Evolutionary conservation across 2,797 vertebrate genomes (phyloP).

Genomic region (Thaleichthys pacificus): DNA sequence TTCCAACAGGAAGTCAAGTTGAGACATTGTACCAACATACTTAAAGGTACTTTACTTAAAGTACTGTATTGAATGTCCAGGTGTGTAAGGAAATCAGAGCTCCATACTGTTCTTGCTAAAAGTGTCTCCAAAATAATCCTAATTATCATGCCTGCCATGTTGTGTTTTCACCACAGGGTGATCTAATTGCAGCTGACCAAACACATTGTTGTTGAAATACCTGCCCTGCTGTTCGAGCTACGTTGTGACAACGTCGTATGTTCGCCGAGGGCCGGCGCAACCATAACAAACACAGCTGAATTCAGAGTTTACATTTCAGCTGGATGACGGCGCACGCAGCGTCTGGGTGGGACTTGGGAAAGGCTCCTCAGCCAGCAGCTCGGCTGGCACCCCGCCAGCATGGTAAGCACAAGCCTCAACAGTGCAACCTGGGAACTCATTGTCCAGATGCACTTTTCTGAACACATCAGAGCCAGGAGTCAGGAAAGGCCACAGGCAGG

Average conservation of each 20-base stretch:
- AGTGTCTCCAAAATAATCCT: slow-evolving; percentile 59
- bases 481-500: slow-evolving; percentile 3
- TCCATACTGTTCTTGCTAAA: slow-evolving; percentile 37
- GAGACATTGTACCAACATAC: slow-evolving; percentile 56
- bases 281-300: slow-evolving; percentile 78
- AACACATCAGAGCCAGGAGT: slow-evolving; percentile 34
- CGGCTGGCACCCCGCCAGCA: slow-evolving; percentile 57
- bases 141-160: slow-evolving; percentile 64
- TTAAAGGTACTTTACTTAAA: slow-evolving; percentile 59
- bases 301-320: slow-evolving; percentile 77
- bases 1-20: slow-evolving; percentile 50
- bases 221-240: slow-evolving; percentile 63
- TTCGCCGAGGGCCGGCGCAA: slow-evolving; percentile 61
- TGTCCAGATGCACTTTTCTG: slow-evolving; percentile 56
- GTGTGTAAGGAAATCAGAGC: slow-evolving; percentile 43
- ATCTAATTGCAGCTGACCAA: slow-evolving; percentile 75
- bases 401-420: slow-evolving; percentile 63
- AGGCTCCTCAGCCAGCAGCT: slow-evolving; percentile 58
- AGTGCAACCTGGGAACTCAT: slow-evolving; percentile 60
- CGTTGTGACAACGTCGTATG: slow-evolving; percentile 63
- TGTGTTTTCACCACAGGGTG: slow-evolving; percentile 65
- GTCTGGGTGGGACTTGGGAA: slow-evolving; percentile 71
- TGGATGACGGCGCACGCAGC: slow-evolving; percentile 67
- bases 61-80: slow-evolving; percentile 43
- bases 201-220: slow-evolving; percentile 74